Evolutionary conservation across 2,888 invertebrate species (phyloP).

Genomic region (Rotaria magnacalcarata): DNA sequence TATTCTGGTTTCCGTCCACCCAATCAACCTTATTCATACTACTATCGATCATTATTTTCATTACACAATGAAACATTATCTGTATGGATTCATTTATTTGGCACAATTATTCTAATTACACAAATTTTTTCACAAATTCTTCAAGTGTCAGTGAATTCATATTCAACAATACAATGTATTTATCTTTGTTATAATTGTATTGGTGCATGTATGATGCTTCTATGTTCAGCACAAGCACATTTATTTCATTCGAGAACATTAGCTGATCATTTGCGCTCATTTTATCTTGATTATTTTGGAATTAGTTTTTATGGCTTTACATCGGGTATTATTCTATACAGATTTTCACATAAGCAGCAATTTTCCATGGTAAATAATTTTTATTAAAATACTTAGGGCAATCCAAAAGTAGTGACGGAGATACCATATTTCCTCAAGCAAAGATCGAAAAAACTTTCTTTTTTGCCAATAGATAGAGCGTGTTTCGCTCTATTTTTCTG

Average conservation of each 20-base stretch:
- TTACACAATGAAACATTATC: conserved; percentile 45
- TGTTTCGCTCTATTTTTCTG: too few species aligned
- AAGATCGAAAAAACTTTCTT: too few species aligned
- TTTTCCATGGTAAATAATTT: neutral
- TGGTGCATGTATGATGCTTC: neutral
- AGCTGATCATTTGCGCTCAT: conserved; percentile 15
- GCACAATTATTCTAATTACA: conserved; percentile 10
- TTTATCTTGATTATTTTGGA: conserved; percentile 19
- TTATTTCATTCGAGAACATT: conserved; percentile 26
- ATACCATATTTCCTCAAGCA: too few species aligned
- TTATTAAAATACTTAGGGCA: too few species aligned
- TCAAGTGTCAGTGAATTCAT: neutral
- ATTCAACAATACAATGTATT: neutral
- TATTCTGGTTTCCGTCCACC: conserved; percentile 43
- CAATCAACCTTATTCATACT: conserved; percentile 45
- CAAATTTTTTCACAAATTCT: neutral
- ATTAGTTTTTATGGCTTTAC: conserved; percentile 28
- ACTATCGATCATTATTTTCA: conserved; percentile 39
- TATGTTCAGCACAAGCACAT: conserved; percentile 28
- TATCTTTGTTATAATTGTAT: conserved; percentile 18
- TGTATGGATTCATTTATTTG: conserved; percentile 43
- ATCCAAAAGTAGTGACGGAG: too few species aligned
- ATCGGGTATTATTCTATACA: neutral
- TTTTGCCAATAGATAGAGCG: too few species aligned
- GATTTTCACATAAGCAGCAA: neutral